These are phyloP conservation scores for Serilophus lunatus DNA, from an alignment of 2,113 vertebrate species.

Conservation along the genomic window DNA sequence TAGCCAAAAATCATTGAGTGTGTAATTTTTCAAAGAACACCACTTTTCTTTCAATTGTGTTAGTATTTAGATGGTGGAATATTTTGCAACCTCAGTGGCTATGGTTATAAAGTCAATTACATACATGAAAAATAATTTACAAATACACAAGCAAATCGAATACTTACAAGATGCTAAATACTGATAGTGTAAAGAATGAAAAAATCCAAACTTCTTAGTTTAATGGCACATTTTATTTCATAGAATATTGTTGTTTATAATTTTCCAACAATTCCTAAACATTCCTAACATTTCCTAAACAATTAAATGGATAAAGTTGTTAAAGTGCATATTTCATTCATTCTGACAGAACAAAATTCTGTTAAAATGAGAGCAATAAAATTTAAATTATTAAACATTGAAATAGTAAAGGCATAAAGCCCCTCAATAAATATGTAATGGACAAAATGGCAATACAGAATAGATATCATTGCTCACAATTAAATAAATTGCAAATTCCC, in stretches of 20 bases:
- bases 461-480: neutral
- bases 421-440: neutral
- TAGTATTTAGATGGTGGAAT: neutral
- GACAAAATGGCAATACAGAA: neutral
- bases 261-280: neutral
- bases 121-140: neutral
- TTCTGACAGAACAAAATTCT: neutral
- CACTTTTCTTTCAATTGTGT: neutral
- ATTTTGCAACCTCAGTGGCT: neutral
- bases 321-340: neutral
- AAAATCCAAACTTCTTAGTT: neutral
- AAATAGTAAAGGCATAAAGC: neutral
- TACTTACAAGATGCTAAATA: neutral
- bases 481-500: neutral
- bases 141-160: neutral
- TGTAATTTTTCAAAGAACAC: neutral
- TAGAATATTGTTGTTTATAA: constrained; percentile 15
- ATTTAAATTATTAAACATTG: neutral
- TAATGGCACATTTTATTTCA: neutral
- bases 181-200: neutral
- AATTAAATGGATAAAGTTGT: constrained; percentile 14
- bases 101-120: neutral
- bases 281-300: neutral
- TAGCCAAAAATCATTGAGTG: neutral
- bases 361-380: constrained; percentile 43